Evolutionary conservation across 2,888 invertebrate species (phyloP), one percentile per base, ranked within the genome.

Genomic region (Biston betularia): DNA sequence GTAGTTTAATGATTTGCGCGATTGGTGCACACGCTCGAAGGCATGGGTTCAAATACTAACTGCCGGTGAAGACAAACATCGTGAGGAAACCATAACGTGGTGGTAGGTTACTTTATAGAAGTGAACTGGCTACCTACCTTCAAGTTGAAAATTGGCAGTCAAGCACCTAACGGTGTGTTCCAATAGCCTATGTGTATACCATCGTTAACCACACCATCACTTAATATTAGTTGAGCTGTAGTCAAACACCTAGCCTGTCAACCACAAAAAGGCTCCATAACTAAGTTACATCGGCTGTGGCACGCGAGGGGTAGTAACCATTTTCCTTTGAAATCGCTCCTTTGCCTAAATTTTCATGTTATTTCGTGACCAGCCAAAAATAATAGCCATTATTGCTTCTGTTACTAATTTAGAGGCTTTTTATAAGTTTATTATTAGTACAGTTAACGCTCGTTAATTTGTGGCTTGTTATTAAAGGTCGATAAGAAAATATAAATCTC

Each of bases 361-460:
- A 46, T 59, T 57, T 71, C 61, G 63, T 69, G 68, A 63, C 60
- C 63, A 52, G 42, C 56, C 33, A 44, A 61, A 52, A 65, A 62
- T 65, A 64, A 70, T 64, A 55, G 70, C 15, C 48, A 48, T 46
- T 64, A 10, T 48, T 48, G 14, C 14, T 35, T 50, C 50, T 52
- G 44, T 45, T 52, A 50, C 38, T 63, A 50, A 69, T 61, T 45
- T 45, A n/a, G 33, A 42, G 45, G 45, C 9, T 56, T 55, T 45
- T 10, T 50, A 34, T 50, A 65, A 44, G 53, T 54, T 54, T 53
- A 54, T 53, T 61, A 54, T 38, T 35, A 46, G 55, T 12, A 33
- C 44, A 55, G 44, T 55, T 55, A 55, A 53, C 40, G 53, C 15
- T 38, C 15, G 40, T 53, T 53, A 40, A 55, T 55, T 55, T 55